Conservation (phyloP, 1,140 invertebrate genomes). For the Orius insidiosus region DNA sequence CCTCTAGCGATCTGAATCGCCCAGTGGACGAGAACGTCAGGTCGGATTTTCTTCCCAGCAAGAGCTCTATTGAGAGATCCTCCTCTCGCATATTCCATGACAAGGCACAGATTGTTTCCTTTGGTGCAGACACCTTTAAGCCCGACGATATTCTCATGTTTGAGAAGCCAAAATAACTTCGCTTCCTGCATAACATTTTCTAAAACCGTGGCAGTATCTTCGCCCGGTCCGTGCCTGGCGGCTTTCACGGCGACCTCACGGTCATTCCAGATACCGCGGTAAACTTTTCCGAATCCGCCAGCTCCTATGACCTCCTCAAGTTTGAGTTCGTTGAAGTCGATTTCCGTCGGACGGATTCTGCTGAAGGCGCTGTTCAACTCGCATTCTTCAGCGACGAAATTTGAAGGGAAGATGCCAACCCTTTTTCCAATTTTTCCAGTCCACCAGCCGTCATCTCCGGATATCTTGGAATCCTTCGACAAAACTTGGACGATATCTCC, state of each 20-base stretch:
- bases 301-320: slow-evolving; percentile 88
- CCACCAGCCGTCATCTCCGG: slow-evolving; percentile 96
- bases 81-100: slow-evolving; percentile 90
- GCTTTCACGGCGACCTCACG: slow-evolving; percentile 89
- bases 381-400: slow-evolving; percentile 68
- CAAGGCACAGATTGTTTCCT: slow-evolving; percentile 81
- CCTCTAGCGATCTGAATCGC: slow-evolving; percentile 88
- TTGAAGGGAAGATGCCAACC: slow-evolving; percentile 79
- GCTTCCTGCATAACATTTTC: slow-evolving; percentile 88
- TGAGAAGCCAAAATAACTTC: slow-evolving; percentile 81
- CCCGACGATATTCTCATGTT: slow-evolving; percentile 87
- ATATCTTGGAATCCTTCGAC: slow-evolving; percentile 83
- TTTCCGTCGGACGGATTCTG: slow-evolving; percentile 64
- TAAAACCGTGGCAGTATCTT: slow-evolving; percentile 64
- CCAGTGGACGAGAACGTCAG: slow-evolving; percentile 88
- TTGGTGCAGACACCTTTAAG: slow-evolving; percentile 82
- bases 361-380: slow-evolving; percentile 41
- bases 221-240: slow-evolving; percentile 76
- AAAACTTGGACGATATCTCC: slow-evolving; percentile 82
- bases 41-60: slow-evolving; percentile 65
- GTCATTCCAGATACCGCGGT: slow-evolving; percentile 59
- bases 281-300: slow-evolving; percentile 93
- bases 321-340: slow-evolving; percentile 70
- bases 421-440: slow-evolving; percentile 79
- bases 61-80: slow-evolving; percentile 84